Conservation (phyloP, 2,797 vertebrate genomes). For the Propithecus perrieri region DNA sequence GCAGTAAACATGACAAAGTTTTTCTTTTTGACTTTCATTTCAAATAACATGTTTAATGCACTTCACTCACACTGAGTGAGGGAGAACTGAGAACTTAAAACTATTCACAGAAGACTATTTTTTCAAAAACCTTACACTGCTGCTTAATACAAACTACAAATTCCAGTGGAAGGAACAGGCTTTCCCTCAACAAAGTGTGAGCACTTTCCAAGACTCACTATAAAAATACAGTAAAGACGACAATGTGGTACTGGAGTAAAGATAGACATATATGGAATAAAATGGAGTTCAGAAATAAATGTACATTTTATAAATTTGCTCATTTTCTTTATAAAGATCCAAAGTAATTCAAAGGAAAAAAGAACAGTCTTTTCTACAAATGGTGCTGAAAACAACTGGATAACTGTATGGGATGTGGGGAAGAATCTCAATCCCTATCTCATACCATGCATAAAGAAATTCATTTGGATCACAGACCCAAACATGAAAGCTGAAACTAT, state of each 20-base stretch:
- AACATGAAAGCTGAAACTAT: not conserved
- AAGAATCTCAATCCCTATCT: not conserved
- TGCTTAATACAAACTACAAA: constrained; percentile 10
- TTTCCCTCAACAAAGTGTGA: not conserved
- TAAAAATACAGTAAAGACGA: not conserved
- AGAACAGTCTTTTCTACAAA: not conserved
- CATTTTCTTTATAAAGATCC: not conserved
- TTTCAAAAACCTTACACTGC: not conserved
- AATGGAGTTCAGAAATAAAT: not conserved
- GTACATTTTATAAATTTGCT: not conserved
- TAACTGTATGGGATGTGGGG: not conserved
- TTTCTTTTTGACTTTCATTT: not conserved
- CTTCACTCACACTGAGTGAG: not conserved
- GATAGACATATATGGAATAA: not conserved
- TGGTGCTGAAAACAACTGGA: not conserved
- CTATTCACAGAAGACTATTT: not conserved
- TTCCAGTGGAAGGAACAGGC: not conserved
- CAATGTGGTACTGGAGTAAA: not conserved
- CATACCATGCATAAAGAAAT: not conserved
- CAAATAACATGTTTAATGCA: not conserved
- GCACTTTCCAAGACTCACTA: not conserved
- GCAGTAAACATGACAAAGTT: not conserved
- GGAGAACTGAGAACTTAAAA: not conserved
- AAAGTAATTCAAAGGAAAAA: not conserved
- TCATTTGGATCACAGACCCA: not conserved